These are phyloP conservation scores for Rhinella marina DNA, from an alignment of 2,797 vertebrate genomes.

Conservation along the genomic window DNA sequence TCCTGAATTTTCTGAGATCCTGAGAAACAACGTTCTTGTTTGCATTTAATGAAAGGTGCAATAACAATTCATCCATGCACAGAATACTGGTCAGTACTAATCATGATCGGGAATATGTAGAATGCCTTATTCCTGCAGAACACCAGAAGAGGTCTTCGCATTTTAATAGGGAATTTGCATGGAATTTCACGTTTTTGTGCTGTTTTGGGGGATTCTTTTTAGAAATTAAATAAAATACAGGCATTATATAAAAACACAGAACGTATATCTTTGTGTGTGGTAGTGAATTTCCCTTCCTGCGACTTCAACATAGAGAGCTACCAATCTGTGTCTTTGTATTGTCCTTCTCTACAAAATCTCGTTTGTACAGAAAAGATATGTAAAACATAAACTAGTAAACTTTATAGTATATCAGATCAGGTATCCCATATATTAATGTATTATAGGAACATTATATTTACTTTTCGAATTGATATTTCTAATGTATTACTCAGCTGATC, in stretches of 20 bases:
- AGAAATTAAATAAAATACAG: neutral
- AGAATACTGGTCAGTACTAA: neutral
- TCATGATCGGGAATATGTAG: neutral
- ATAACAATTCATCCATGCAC: no score
- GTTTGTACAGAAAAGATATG: neutral
- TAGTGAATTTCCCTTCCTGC: neutral
- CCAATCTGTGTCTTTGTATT: neutral
- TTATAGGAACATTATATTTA: neutral
- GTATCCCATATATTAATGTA: neutral
- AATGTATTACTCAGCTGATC: neutral
- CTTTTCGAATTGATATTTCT: neutral
- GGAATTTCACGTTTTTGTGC: neutral
- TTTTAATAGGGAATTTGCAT: no score
- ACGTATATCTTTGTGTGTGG: neutral
- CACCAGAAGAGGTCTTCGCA: no score
- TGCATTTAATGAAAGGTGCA: neutral
- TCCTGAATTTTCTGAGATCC: neutral
- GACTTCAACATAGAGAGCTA: neutral
- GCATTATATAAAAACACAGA: neutral
- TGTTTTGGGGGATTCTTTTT: neutral
- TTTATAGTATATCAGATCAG: neutral
- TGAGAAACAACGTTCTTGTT: neutral
- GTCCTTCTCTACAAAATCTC: neutral
- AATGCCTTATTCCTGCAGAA: neutral
- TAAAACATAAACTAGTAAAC: no score